Base-by-base conservation (phyloP, 2,113 vertebrate species). In the Pachycephala philippinensis region DNA sequence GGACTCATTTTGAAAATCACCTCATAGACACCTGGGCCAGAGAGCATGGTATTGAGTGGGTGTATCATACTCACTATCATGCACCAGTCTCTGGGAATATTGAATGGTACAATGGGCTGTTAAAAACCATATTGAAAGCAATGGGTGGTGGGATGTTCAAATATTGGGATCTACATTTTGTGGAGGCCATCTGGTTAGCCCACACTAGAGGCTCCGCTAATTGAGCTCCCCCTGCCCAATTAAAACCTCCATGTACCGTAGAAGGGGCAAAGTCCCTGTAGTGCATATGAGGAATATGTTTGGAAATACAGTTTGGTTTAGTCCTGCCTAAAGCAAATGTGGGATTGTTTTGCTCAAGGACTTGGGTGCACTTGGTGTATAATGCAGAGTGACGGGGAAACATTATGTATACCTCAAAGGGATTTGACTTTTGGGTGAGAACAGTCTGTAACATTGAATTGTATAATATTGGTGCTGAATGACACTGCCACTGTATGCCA, bases 241-340 rank as follows among this genome's bases (percentile, higher is more conserved):
- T 47, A 23, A 64, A 64, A 28, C 23, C 23, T n/a, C n/a, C 12
- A n/a, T 0, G 3, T 45, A 72, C 9, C 1, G 0, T 64, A 47
- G 30, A 33, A 54, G 28, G 4, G 22, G 27, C 9, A 56, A 64
- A 56, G 50, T 64, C 28, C 40, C 59, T 47, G 40, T 39, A 15
- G 6, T 56, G 23, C n/a, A 19, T 23, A 39, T n/a, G 14, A 47
- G 15, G 40, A 74, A 28, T 64, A 24, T n/a, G 28, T 39, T 56
- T 64, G 23, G 19, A 56, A 56, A 64, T 50, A 40, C 17, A n/a
- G 15, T 64, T 74, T 72, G 57, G 11, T 14, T 64, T 39, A 39
- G 40, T 18, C 28, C 28, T 47, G 15, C n/a, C n/a, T 64, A 28
- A 56, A 74, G 7, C 28, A 39, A 56, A 74, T 47, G n/a, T 56